These are phyloP conservation scores for Brachionus koreanus DNA, from an alignment of 1,140 invertebrate species.

Conservation along the genomic window DNA sequence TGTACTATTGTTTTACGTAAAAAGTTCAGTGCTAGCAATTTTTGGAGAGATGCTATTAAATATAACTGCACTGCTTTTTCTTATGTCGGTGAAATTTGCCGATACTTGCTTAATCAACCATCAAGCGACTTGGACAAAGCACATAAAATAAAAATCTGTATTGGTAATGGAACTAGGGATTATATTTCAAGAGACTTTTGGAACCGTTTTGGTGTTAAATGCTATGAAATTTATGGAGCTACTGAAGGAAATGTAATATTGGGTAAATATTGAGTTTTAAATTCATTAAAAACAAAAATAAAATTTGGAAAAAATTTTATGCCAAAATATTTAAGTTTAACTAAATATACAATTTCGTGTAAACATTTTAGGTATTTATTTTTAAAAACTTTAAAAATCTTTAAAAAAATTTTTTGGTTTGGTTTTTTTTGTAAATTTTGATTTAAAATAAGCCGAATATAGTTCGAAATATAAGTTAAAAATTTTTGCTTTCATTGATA, in stretches of 20 bases:
- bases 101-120: slow-evolving; percentile 87
- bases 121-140: slow-evolving; percentile 71
- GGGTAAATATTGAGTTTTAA: no score
- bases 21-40: slow-evolving; percentile 92
- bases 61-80: slow-evolving; percentile 77
- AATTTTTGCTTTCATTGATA: no score
- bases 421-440: no score
- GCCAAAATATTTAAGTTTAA: no score
- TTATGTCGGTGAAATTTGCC: slow-evolving; percentile 97
- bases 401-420: no score
- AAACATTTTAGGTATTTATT: no score
- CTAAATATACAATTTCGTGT: no score
- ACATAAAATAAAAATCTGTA: slow-evolving; percentile 79
- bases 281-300: no score
- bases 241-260: slow-evolving; percentile 78
- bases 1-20: slow-evolving; percentile 76
- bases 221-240: slow-evolving; percentile 93
- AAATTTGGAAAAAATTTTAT: no score
- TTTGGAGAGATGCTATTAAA: slow-evolving; percentile 88
- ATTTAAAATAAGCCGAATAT: no score
- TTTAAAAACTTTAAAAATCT: no score
- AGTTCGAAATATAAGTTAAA: no score
- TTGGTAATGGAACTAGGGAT: slow-evolving; percentile 91
- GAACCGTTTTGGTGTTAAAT: slow-evolving; percentile 75
- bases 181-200: slow-evolving; percentile 93